Conservation (phyloP, 1,140 invertebrate genomes). For the Cydia fagiglandana region DNA sequence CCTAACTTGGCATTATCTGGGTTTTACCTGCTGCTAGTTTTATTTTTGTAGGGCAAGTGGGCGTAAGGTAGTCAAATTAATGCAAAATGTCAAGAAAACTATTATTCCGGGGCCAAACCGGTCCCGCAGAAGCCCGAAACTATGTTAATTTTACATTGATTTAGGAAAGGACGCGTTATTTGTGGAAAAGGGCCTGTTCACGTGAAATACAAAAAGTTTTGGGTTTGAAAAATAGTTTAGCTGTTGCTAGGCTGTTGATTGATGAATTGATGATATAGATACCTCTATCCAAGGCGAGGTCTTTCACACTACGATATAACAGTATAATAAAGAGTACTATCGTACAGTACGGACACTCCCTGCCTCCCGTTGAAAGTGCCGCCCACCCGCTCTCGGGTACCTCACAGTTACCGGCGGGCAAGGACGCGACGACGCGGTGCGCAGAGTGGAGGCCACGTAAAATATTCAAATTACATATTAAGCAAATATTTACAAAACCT, state of each 20-base stretch:
- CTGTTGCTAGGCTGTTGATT: neutral
- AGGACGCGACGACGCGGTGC: too few species aligned
- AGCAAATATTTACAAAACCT: too few species aligned
- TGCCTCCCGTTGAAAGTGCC: too few species aligned
- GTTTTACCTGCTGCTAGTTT: neutral
- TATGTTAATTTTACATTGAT: slow-evolving; percentile 20
- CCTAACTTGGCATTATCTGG: neutral
- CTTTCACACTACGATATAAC: too few species aligned
- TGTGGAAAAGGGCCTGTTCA: neutral
- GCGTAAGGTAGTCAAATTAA: neutral
- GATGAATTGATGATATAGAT: too few species aligned
- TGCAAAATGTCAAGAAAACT: neutral
- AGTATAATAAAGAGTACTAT: too few species aligned
- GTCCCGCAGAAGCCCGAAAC: neutral
- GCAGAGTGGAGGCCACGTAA: too few species aligned
- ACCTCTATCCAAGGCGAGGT: too few species aligned
- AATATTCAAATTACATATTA: too few species aligned
- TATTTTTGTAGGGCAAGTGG: neutral
- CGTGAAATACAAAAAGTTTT: slow-evolving; percentile 12
- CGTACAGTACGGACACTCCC: too few species aligned
- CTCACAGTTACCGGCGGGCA: too few species aligned
- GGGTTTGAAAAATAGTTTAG: neutral
- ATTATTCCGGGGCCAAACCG: neutral
- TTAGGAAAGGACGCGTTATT: neutral
- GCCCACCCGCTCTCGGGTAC: too few species aligned